A percentile compares a stretch with the other conserved stretches of the same genome.
phyloP scores from a whole-genome alignment of 1,140 invertebrate genomes.

The Drosophila funebris region DNA sequence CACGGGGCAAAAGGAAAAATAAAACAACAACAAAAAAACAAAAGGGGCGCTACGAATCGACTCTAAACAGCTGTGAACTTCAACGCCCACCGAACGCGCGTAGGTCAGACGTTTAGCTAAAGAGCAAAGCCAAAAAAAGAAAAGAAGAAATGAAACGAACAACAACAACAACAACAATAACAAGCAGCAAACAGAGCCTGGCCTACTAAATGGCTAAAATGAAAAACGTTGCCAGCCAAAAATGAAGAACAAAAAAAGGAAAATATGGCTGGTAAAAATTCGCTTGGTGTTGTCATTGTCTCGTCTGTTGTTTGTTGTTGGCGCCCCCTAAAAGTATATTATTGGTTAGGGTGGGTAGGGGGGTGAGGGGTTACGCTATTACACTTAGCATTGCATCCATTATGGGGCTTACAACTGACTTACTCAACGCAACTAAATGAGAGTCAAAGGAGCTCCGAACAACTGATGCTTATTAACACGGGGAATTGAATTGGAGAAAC shows the following conservation, averaged over 20 bases:
- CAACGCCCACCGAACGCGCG: slow-evolving; percentile 20
- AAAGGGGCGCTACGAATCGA: slow-evolving; percentile 30
- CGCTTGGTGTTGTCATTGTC: slow-evolving; percentile 24
- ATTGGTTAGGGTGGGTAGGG: background rate
- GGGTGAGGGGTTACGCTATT: background rate
- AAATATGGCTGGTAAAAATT: slow-evolving; percentile 7
- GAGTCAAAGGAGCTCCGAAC: background rate
- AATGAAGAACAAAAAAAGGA: too few relatives aligned
- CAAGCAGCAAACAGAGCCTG: slow-evolving; percentile 35
- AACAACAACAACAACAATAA: slow-evolving; percentile 4
- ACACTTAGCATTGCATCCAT: slow-evolving; percentile 2
- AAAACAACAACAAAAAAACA: slow-evolving; percentile 6
- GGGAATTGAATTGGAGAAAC: too few relatives aligned
- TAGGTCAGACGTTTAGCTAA: slow-evolving; percentile 35
- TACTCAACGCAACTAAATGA: background rate
- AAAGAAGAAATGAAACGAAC: background rate
- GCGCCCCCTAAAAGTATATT: background rate
- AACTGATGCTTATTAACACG: slow-evolving; percentile 5
- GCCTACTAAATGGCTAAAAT: slow-evolving; percentile 49
- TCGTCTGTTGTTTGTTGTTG: slow-evolving; percentile 1
- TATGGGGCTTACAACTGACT: slow-evolving; percentile 17
- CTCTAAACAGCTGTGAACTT: slow-evolving; percentile 57
- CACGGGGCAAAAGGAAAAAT: slow-evolving; percentile 3
- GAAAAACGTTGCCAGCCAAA: slow-evolving; percentile 14
- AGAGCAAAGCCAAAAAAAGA: slow-evolving; percentile 23